A percentile compares a stretch with the other conserved stretches of the same genome.
Evolutionary conservation across 2,113 vertebrate genomes (phyloP).

Genomic region (Pangasianodon gigas): DNA sequence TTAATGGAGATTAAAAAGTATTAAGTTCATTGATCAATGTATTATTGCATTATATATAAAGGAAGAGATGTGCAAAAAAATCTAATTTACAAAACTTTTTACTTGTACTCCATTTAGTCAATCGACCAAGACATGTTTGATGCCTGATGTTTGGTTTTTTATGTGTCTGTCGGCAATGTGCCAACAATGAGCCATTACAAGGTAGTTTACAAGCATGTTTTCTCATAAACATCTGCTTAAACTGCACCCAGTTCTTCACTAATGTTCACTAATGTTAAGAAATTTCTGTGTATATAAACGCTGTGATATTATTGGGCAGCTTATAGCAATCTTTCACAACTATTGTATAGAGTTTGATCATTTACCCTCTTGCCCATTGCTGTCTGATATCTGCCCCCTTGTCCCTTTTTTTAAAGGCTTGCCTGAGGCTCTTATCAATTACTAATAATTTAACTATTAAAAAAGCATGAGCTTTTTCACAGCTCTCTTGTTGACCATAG

Average conservation of each 20-base stretch:
- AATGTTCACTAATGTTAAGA: too few relatives aligned
- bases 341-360: too few relatives aligned
- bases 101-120: background rate
- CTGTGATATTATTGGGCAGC: too few relatives aligned
- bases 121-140: too few relatives aligned
- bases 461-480: too few relatives aligned
- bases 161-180: background rate
- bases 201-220: background rate
- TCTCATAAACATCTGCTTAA: background rate
- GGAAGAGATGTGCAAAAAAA: background rate
- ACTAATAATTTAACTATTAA: too few relatives aligned
- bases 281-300: too few relatives aligned
- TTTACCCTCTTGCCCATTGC: background rate
- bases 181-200: background rate
- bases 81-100: background rate
- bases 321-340: too few relatives aligned
- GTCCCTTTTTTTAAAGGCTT: too few relatives aligned
- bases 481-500: too few relatives aligned
- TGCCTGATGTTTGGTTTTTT: too few relatives aligned
- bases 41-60: background rate
- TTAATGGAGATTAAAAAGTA: background rate
- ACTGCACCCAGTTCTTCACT: background rate
- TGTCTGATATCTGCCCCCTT: background rate
- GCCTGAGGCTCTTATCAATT: too few relatives aligned
- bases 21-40: background rate